Evolutionary conservation across 2,113 vertebrate species (phyloP).

Genomic region (Oophaga pumilio): DNA sequence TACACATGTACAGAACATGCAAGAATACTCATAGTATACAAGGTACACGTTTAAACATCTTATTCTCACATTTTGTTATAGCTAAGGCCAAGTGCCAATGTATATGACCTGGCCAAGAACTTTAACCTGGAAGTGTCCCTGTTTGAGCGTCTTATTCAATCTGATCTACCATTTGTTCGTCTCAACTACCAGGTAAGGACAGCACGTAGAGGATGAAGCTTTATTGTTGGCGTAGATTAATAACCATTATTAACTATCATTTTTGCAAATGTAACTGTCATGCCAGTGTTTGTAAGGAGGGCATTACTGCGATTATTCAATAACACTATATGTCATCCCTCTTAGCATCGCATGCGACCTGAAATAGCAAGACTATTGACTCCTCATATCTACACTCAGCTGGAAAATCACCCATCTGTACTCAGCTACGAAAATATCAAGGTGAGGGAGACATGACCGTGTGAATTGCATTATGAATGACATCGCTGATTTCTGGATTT

Average conservation of each 20-base stretch:
- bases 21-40: not conserved
- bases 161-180: constrained; percentile 83
- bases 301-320: not conserved
- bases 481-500: not conserved
- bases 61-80: constrained; percentile 64
- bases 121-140: constrained; percentile 92
- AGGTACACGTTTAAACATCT: not conserved
- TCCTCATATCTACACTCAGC: constrained; percentile 85
- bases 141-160: constrained; percentile 91
- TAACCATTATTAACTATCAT: not conserved
- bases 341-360: constrained; percentile 92
- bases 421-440: constrained; percentile 87
- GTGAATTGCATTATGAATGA: not conserved
- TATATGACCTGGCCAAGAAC: constrained; percentile 90
- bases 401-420: constrained; percentile 91
- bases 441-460: constrained; percentile 66
- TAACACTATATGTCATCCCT: not conserved
- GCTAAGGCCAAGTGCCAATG: constrained; percentile 89
- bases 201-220: not conserved
- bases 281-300: not conserved
- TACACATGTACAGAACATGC: not conserved
- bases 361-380: constrained; percentile 88
- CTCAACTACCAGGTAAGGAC: constrained; percentile 89
- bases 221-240: not conserved
- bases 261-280: not conserved